Conservation (phyloP, 2,797 vertebrate species). For the Poecilia velifera region DNA sequence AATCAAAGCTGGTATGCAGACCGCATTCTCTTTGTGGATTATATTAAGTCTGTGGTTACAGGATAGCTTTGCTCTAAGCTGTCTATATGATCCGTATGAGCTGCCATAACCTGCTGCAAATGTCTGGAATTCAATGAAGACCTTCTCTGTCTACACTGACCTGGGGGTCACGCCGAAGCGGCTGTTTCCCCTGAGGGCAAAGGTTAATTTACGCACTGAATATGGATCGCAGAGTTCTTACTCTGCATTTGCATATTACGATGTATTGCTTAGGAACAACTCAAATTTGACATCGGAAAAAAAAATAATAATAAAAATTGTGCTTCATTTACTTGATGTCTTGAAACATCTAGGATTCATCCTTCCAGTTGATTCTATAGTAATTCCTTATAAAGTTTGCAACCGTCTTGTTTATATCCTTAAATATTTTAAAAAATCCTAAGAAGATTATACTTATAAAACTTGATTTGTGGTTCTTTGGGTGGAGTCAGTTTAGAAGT, state of each 20-base stretch:
- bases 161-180: slow-evolving; percentile 22
- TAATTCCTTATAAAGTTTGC: not conserved
- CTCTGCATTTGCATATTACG: not conserved
- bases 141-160: slow-evolving; percentile 41
- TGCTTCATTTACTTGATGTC: not conserved
- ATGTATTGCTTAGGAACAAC: not conserved
- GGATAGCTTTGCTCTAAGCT: slow-evolving; percentile 68
- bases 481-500: not conserved
- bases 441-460: not conserved
- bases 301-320: not conserved
- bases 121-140: slow-evolving; percentile 64
- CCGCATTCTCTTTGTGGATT: slow-evolving; percentile 69
- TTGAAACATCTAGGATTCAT: not conserved
- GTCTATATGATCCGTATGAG: slow-evolving; percentile 63
- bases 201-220: slow-evolving; percentile 1
- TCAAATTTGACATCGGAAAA: not conserved
- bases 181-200: not conserved
- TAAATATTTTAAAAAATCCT: not conserved
- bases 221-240: not conserved
- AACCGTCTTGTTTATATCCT: not conserved
- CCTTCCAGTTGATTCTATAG: not conserved
- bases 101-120: slow-evolving; percentile 67
- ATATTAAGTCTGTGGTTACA: slow-evolving; percentile 74
- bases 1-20: slow-evolving; percentile 74
- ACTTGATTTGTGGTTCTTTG: not conserved